Percentiles rank a stretch among this genome's conserved stretches.
These are phyloP conservation scores for Mormyrus hasselquistii DNA, from an alignment of 2,797 vertebrate genomes.

Conservation along the genomic window DNA sequence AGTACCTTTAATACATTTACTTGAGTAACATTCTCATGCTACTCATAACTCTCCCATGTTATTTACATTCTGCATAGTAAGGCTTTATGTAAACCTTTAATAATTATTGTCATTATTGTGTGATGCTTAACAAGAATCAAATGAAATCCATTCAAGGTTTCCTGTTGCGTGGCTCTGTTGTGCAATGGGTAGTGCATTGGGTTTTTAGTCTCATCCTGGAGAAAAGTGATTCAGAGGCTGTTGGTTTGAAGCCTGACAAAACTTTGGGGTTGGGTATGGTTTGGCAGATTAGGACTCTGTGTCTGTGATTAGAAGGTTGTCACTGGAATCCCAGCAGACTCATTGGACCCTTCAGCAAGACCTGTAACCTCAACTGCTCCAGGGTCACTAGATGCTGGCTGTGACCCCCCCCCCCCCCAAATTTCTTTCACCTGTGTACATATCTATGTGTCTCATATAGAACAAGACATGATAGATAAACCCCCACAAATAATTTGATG, in stretches of 20 bases:
- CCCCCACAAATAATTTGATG: not conserved
- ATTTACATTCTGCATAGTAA: not conserved
- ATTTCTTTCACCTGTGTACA: too few relatives aligned
- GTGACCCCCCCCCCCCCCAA: too few relatives aligned
- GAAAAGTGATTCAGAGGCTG: conserved; percentile 22
- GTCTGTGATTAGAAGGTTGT: too few relatives aligned
- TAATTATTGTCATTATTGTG: not conserved
- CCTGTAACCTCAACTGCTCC: too few relatives aligned
- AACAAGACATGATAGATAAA: not conserved
- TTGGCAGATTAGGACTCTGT: too few relatives aligned
- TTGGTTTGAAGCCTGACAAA: conserved; percentile 27
- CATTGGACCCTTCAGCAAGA: too few relatives aligned
- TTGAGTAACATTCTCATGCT: not conserved
- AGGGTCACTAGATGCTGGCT: too few relatives aligned
- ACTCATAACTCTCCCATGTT: not conserved
- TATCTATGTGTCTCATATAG: not conserved
- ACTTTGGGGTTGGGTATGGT: too few relatives aligned
- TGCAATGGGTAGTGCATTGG: not conserved
- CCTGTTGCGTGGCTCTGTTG: not conserved
- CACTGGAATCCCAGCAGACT: too few relatives aligned
- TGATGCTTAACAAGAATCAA: not conserved
- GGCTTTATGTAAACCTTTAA: not conserved
- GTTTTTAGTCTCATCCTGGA: not conserved
- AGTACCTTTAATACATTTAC: not conserved
- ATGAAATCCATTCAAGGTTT: not conserved